A percentile compares a stretch with the other conserved stretches of the same genome.
phyloP scores from a whole-genome alignment of 2,888 invertebrate genomes.

The Orchestes rusci region DNA sequence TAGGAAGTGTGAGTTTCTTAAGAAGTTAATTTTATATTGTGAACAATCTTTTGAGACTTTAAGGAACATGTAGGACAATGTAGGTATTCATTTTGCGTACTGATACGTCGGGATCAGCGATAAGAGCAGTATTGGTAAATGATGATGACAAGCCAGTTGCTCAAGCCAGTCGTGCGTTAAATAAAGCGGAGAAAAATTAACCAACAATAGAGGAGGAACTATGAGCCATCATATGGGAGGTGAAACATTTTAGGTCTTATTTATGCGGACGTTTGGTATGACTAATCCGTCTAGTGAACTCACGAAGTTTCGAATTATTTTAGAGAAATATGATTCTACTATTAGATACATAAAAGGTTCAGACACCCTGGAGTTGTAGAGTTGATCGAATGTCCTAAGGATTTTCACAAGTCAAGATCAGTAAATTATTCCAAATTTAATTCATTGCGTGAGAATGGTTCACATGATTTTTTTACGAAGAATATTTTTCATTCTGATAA shows the following conservation, averaged over 20 bases:
- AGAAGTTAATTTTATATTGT: not conserved
- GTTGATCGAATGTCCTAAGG: too few relatives aligned
- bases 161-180: not conserved
- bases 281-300: constrained; percentile 27
- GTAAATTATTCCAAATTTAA: too few relatives aligned
- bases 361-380: constrained; percentile 23
- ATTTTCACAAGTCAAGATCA: too few relatives aligned
- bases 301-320: constrained; percentile 24
- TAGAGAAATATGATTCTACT: constrained; percentile 25
- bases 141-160: not conserved
- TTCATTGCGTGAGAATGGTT: too few relatives aligned
- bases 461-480: too few relatives aligned
- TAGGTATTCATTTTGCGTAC: not conserved
- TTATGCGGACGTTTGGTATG: constrained; percentile 21
- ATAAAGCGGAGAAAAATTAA: not conserved
- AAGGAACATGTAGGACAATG: not conserved
- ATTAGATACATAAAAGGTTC: constrained; percentile 15
- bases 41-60: not conserved
- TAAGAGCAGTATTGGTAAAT: not conserved
- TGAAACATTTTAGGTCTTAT: constrained; percentile 20
- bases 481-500: too few relatives aligned
- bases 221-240: constrained; percentile 25
- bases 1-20: not conserved
- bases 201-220: constrained; percentile 6
- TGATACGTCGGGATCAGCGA: not conserved